These are phyloP conservation scores for Hypanus sabinus DNA, from an alignment of 2,113 vertebrate species.

Conservation along the genomic window DNA sequence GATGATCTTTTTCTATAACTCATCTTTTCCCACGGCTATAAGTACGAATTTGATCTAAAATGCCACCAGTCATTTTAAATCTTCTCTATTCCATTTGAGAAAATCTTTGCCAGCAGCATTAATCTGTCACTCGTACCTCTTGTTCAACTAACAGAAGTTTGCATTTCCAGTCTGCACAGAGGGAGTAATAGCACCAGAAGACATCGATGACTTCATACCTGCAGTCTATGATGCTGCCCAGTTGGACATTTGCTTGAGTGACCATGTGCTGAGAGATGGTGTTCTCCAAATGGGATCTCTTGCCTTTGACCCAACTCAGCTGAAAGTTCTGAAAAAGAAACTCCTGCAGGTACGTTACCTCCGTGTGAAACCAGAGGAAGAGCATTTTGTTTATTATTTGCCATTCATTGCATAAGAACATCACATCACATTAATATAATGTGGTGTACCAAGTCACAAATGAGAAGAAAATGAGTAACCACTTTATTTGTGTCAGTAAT, in stretches of 20 bases:
- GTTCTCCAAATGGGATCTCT: conserved; percentile 44
- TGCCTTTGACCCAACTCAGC: accelerated
- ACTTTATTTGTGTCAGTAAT: neutral
- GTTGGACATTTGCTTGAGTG: conserved; percentile 49
- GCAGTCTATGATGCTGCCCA: neutral
- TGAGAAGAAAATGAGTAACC: neutral
- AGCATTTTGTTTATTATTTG: neutral
- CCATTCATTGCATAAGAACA: neutral
- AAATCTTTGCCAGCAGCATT: too few relatives aligned
- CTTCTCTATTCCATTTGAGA: too few relatives aligned
- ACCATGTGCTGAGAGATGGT: conserved; percentile 39
- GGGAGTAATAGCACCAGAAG: conserved; percentile 39
- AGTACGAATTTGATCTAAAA: too few relatives aligned
- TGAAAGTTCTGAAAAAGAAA: conserved; percentile 44
- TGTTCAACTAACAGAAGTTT: neutral
- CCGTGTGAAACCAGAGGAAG: too few relatives aligned
- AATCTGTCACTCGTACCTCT: too few relatives aligned
- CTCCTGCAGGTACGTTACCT: conserved; percentile 47
- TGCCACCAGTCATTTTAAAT: too few relatives aligned
- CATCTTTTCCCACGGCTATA: too few relatives aligned
- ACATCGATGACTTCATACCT: accelerated
- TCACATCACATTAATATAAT: accelerated
- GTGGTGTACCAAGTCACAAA: neutral
- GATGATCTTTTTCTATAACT: too few relatives aligned
- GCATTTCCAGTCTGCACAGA: conserved; percentile 42